Evolutionary conservation across 1,140 invertebrate species (phyloP).

Genomic region (Pachypeltis micranthus): DNA sequence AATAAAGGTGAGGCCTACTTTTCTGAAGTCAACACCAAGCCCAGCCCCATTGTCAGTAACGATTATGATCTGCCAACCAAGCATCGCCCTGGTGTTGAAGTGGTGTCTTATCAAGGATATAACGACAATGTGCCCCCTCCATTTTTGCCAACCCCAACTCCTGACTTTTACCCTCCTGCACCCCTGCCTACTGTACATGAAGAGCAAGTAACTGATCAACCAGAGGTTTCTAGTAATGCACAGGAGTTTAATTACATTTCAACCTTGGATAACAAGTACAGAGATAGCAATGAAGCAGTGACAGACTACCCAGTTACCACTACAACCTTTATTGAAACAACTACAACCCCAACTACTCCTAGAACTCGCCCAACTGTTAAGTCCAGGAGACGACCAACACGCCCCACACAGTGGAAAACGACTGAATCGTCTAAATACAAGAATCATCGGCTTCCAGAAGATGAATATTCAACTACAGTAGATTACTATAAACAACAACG

Average conservation of each 20-base stretch:
- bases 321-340: conserved; percentile 11
- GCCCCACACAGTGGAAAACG: neutral
- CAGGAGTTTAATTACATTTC: neutral
- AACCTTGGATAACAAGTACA: neutral
- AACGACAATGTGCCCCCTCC: conserved; percentile 9
- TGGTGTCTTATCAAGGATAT: conserved; percentile 1
- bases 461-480: neutral
- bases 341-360: conserved; percentile 8
- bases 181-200: neutral
- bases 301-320: neutral
- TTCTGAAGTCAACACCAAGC: no score
- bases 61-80: neutral
- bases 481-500: neutral
- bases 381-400: neutral
- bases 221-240: conserved; percentile 12
- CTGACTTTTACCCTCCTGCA: conserved; percentile 10
- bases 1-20: no score
- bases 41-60: no score
- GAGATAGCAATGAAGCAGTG: neutral
- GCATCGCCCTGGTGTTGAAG: neutral
- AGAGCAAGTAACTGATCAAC: neutral
- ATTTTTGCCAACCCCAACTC: conserved; percentile 24
- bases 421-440: neutral
- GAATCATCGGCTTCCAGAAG: neutral
- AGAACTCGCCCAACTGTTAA: conserved; percentile 2